These are phyloP conservation scores for Nettapus auritus DNA, from an alignment of 2,113 vertebrate genomes.

Conservation along the genomic window DNA sequence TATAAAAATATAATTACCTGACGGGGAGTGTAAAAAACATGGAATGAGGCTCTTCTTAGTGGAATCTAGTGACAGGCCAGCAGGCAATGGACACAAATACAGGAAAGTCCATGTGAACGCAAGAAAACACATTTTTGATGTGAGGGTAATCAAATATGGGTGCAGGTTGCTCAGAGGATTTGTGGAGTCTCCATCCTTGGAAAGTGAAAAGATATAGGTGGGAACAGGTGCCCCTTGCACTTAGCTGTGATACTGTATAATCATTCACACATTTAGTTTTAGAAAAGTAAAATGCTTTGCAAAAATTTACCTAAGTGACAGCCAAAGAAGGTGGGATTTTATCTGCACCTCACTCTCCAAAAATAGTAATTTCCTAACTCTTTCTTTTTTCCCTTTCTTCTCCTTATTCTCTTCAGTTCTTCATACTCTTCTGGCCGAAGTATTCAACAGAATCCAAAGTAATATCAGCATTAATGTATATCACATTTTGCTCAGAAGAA, in stretches of 20 bases:
- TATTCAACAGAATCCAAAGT: not conserved
- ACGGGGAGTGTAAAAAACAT: not conserved
- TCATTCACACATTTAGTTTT: not conserved
- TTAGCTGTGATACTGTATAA: not conserved
- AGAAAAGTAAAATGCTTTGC: not conserved
- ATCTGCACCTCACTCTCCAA: not conserved
- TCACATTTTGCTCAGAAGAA: not conserved
- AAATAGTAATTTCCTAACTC: not conserved
- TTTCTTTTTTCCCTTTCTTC: not conserved
- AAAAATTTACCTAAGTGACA: not conserved
- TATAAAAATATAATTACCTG: not conserved
- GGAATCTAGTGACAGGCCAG: not conserved
- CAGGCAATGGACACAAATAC: not conserved
- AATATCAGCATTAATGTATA: not conserved
- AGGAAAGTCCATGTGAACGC: not conserved
- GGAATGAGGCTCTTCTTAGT: not conserved
- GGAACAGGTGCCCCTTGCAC: not conserved
- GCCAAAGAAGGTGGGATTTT: not conserved
- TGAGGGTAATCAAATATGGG: not conserved
- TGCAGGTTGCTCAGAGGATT: not conserved
- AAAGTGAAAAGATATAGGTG: not conserved
- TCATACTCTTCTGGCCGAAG: not conserved
- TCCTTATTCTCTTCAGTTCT: not conserved
- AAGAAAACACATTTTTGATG: not conserved
- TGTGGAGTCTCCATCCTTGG: not conserved